Conservation (phyloP, 2,797 vertebrate genomes). For the Nannoperca australis region DNA sequence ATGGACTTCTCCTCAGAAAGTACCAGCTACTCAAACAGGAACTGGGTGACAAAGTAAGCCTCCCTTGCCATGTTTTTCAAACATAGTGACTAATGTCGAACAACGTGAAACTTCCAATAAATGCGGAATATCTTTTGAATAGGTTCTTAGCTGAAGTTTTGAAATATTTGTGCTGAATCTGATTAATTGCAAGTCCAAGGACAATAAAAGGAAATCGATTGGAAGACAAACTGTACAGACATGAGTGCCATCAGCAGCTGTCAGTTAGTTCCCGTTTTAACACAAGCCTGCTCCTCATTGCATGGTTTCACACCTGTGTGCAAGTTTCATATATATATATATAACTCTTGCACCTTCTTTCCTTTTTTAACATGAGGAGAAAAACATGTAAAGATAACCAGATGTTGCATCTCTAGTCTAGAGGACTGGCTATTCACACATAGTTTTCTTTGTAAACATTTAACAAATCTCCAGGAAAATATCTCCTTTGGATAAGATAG, state of each 20-base stretch:
- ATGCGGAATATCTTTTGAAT: constrained; percentile 9
- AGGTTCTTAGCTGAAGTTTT: neutral
- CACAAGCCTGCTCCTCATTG: neutral
- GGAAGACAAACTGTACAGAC: constrained; percentile 5
- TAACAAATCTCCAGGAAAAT: neutral
- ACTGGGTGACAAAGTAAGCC: constrained; percentile 90
- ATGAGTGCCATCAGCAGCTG: neutral
- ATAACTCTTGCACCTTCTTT: constrained; percentile 8
- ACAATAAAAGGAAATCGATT: constrained; percentile 13
- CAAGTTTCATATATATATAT: constrained; percentile 22
- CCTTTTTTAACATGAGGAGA: neutral
- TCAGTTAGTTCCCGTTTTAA: constrained; percentile 3
- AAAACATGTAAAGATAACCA: constrained; percentile 1
- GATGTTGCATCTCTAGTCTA: neutral
- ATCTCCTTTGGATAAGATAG: neutral
- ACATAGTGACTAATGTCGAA: neutral
- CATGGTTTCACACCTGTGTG: neutral
- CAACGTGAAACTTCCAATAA: constrained; percentile 13
- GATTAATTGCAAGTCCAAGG: constrained; percentile 17
- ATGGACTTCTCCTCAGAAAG: constrained; percentile 85
- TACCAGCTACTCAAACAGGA: constrained; percentile 89
- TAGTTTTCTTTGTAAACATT: neutral
- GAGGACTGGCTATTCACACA: neutral
- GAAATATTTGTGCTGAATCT: constrained; percentile 16
- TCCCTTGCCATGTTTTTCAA: constrained; percentile 3